Base-by-base conservation (phyloP, 2,113 vertebrate genomes). In the Vanacampus margaritifer region DNA sequence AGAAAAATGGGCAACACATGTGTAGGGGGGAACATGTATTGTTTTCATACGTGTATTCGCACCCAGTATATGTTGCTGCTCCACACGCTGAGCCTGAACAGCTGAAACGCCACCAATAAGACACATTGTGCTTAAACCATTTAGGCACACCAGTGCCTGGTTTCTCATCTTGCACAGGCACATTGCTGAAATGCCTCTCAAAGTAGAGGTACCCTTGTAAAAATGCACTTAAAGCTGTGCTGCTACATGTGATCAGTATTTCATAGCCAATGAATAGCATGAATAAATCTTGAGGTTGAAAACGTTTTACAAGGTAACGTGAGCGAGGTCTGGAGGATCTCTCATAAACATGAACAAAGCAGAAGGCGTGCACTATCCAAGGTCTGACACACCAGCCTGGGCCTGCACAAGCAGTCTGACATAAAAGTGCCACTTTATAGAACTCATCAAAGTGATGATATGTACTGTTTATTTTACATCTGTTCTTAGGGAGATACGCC, bases 101-200 rank as follows among this genome's bases (percentile, higher is more conserved):
- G 86, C 87, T 88, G 81, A 87, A 88, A 85, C 82, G 88, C 79
- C 76, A 84, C 78, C 68, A 50, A 67, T 79, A 51, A 82, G 86
- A 89, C 84, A 84, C 64, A 76, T 83, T 70, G 67, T 16, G 77
- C 83, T 84, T 84, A 88, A 89, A 89, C 82, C 87, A 60, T 86
- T 89, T 88, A 85, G 73, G 71, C 79, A 79, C 71, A 82, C 79
- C 57, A 75, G 82, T 82, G 80, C 80, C 75, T 69, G 71, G 84
- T 81, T 84, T 82, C 79, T 87, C 83, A 83, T 84, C 78, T 86
- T 46, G 61, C 79, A 69, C 16, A 6, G 68, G 80, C 84, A 88
- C 85, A 86, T 86, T 88, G 89, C 71, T 80, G 46, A 82, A 82
- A 87, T 82, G 76, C 74, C 73, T 81, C 59, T 77, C 69, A 77